Evolutionary conservation across 2,113 vertebrate genomes (phyloP).

Genomic region (Bombycilla garrulus): DNA sequence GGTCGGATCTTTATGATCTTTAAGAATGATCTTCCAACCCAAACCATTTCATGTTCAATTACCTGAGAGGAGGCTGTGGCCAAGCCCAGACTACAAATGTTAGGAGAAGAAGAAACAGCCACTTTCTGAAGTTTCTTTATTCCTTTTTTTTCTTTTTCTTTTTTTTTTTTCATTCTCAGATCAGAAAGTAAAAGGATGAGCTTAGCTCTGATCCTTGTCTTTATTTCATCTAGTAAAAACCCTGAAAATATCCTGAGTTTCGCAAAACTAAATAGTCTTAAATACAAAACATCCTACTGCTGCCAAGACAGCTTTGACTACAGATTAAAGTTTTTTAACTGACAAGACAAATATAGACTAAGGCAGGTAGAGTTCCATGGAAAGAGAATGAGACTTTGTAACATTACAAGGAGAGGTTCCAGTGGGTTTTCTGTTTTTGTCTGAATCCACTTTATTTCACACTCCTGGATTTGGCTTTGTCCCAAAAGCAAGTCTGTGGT

Average conservation of each 20-base stretch:
- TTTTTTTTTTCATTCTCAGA: not conserved
- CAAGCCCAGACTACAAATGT: not conserved
- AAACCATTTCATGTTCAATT: not conserved
- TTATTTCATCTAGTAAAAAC: not conserved
- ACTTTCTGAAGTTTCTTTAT: not conserved
- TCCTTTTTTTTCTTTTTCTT: not conserved
- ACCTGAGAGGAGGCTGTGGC: not conserved
- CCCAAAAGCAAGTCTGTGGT: not conserved
- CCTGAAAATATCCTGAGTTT: not conserved
- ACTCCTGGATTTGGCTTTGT: not conserved
- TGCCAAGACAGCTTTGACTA: not conserved
- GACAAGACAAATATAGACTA: not conserved
- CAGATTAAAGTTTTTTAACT: not conserved
- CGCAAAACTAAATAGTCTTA: not conserved
- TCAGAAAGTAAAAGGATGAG: not conserved
- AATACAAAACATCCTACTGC: not conserved
- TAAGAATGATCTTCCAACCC: not conserved
- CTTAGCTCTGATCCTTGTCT: not conserved
- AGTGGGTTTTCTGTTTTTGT: not conserved
- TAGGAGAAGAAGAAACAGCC: not conserved
- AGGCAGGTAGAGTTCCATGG: not conserved
- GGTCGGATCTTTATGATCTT: rapidly evolving
- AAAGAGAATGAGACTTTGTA: not conserved
- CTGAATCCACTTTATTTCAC: not conserved
- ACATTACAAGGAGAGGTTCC: not conserved